phyloP scores from a whole-genome alignment of 1,140 invertebrate species.

The Teleopsis dalmanni region DNA sequence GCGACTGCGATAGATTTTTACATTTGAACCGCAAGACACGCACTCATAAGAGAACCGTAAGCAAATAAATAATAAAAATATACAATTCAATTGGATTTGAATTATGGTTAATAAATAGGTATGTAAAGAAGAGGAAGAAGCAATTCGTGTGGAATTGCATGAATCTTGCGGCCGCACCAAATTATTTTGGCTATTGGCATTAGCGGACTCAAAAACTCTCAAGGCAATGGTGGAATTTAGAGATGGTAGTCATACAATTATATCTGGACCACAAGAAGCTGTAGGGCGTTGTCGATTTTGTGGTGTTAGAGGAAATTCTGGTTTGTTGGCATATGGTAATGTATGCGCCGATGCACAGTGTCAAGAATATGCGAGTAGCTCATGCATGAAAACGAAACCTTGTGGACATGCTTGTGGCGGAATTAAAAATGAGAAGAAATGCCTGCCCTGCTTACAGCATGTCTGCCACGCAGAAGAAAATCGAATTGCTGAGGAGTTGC shows the following conservation, averaged over 20 bases:
- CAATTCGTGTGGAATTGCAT: slow-evolving; percentile 87
- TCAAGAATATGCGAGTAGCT: slow-evolving; percentile 77
- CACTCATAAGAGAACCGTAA: slow-evolving; percentile 74
- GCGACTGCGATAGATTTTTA: slow-evolving; percentile 90
- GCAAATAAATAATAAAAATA: slow-evolving; percentile 2
- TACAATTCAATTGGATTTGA: too few species aligned
- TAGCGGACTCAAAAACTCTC: slow-evolving; percentile 86
- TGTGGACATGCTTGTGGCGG: slow-evolving; percentile 94
- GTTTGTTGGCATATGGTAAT: slow-evolving; percentile 82
- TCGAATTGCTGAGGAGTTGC: slow-evolving; percentile 52
- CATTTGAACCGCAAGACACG: slow-evolving; percentile 86
- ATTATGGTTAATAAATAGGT: slow-evolving; percentile 45
- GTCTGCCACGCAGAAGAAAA: slow-evolving; percentile 40
- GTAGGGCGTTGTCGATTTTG: slow-evolving; percentile 88
- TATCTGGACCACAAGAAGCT: slow-evolving; percentile 43
- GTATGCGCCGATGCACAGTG: slow-evolving; percentile 91
- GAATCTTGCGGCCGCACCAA: slow-evolving; percentile 94
- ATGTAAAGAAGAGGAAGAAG: slow-evolving; percentile 93
- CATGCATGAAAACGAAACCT: slow-evolving; percentile 71
- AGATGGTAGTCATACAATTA: slow-evolving; percentile 54
- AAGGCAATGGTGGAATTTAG: slow-evolving; percentile 93
- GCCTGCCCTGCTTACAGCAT: slow-evolving; percentile 75
- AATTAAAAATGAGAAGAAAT: slow-evolving; percentile 70
- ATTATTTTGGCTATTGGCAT: slow-evolving; percentile 85
- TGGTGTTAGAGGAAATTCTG: slow-evolving; percentile 72